Conservation (phyloP, 2,888 invertebrate genomes). For the Cephus sareptanus region DNA sequence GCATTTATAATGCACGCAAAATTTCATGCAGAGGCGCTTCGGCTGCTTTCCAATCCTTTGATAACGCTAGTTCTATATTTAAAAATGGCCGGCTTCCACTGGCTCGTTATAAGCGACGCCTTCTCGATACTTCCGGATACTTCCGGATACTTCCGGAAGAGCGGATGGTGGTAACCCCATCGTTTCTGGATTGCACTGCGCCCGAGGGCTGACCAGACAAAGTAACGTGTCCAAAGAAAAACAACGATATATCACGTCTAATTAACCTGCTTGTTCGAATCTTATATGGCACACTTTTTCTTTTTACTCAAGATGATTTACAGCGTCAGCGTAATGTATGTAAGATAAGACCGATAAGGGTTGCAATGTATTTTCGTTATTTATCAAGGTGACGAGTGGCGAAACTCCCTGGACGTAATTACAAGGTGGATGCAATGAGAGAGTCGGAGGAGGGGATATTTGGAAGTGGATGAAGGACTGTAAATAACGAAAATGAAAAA, state of each 20-base stretch:
- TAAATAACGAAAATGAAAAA: background rate
- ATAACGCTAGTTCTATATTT: slow-evolving; percentile 54
- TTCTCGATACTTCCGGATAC: background rate
- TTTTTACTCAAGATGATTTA: background rate
- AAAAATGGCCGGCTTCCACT: slow-evolving; percentile 34
- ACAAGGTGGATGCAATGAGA: background rate
- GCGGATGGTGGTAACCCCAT: background rate
- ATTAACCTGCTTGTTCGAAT: background rate
- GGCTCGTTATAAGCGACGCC: background rate
- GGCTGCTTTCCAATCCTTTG: slow-evolving; percentile 58
- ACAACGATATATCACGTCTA: background rate
- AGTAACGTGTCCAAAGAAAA: background rate
- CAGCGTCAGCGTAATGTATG: background rate
- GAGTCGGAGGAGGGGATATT: background rate
- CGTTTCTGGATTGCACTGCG: background rate
- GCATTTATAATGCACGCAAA: slow-evolving; percentile 63
- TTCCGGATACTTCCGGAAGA: background rate
- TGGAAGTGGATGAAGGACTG: background rate
- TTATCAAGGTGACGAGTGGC: background rate
- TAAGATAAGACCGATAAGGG: background rate
- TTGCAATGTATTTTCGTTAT: background rate
- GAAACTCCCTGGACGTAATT: background rate
- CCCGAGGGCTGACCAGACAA: background rate
- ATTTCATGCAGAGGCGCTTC: slow-evolving; percentile 61
- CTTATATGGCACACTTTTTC: background rate